These are phyloP conservation scores for Copidosoma aretas DNA, from an alignment of 2,888 invertebrate species.

Conservation along the genomic window DNA sequence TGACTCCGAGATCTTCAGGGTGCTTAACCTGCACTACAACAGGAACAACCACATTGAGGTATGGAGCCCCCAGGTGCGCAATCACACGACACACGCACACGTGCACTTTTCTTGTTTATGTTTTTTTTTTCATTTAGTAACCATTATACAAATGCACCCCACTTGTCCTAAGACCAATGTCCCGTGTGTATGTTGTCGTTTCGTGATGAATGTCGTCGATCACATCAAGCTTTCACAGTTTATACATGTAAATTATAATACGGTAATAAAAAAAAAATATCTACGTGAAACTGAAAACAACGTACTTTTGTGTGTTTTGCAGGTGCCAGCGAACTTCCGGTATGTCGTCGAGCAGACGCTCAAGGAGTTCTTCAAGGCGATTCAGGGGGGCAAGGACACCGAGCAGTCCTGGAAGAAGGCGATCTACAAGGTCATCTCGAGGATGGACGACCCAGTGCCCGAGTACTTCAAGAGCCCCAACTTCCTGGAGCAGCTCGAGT, in stretches of 20 bases:
- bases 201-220: too few relatives aligned
- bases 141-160: too few relatives aligned
- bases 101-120: conserved; percentile 7
- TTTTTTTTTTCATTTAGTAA: not conserved
- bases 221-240: too few relatives aligned
- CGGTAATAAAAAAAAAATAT: too few relatives aligned
- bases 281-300: too few relatives aligned
- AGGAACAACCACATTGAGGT: conserved; percentile 96
- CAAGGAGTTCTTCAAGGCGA: conserved; percentile 98
- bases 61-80: conserved; percentile 74
- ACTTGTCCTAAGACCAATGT: too few relatives aligned
- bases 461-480: conserved; percentile 99
- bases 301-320: conserved; percentile 44
- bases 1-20: conserved; percentile 97
- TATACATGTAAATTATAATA: too few relatives aligned
- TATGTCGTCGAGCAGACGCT: conserved; percentile 97
- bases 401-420: conserved; percentile 99
- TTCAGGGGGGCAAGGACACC: conserved; percentile 93
- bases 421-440: conserved; percentile 99
- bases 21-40: conserved; percentile 98
- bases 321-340: conserved; percentile 98
- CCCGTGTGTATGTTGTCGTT: too few relatives aligned
- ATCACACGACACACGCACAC: conserved; percentile 59
- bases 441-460: conserved; percentile 98
- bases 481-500: conserved; percentile 98